Evolutionary conservation across 2,888 invertebrate genomes (phyloP), one percentile per base, ranked within the genome.

Genomic region (Tubulanus polymorphus): DNA sequence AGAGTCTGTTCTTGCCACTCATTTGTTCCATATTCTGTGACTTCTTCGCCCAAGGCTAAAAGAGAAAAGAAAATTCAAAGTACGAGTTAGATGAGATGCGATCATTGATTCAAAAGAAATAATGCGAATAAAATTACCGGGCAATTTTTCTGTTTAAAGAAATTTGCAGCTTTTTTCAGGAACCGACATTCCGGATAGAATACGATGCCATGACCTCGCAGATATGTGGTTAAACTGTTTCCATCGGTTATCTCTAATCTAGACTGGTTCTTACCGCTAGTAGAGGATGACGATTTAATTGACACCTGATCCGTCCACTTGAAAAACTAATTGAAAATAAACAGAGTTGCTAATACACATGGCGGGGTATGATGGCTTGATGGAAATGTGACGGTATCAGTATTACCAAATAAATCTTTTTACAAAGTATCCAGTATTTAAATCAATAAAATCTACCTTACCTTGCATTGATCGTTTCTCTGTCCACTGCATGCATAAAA

Each of bases 291-390:
- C n/a, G n/a, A n/a, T n/a, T n/a, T n/a, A n/a, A n/a, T n/a, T n/a
- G n/a, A n/a, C n/a, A n/a, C 46, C n/a, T 62, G 55, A 45, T 70
- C 66, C 12, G 65, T 64, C 74, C 74, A 74, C 63, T 71, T 67
- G 57, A 74, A 74, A 59, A 67, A 74, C 68, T 71, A 57, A n/a
- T n/a, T 35, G 29, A 51, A 37, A 37, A 27, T 25, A 32, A 50
- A 27, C 12, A 52, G 41, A 12, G 23, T 18, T n/a, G n/a, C n/a
- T n/a, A n/a, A n/a, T n/a, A n/a, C n/a, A n/a, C n/a, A n/a, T n/a
- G n/a, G n/a, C n/a, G n/a, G n/a, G n/a, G n/a, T n/a, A n/a, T n/a
- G n/a, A n/a, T n/a, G n/a, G n/a, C n/a, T n/a, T n/a, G n/a, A n/a
- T n/a, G n/a, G n/a, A n/a, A n/a, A n/a, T n/a, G n/a, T n/a, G n/a